These are phyloP conservation scores for Cantharis lateralis DNA, from an alignment of 2,888 invertebrate species.

Conservation along the genomic window DNA sequence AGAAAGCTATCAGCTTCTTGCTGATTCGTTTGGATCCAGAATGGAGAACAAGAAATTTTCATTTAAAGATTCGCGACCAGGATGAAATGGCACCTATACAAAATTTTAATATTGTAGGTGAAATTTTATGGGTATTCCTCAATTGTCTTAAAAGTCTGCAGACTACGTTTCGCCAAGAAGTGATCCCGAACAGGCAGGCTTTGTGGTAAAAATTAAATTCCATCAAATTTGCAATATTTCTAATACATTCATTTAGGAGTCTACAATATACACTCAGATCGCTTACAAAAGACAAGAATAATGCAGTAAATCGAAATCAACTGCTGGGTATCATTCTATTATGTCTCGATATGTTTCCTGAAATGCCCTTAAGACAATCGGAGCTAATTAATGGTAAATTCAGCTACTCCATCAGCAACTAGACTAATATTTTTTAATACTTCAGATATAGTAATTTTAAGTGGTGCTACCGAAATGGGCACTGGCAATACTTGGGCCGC, in stretches of 20 bases:
- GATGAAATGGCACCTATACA: conserved; percentile 18
- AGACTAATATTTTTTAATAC: not conserved
- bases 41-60: conserved; percentile 38
- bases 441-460: conserved; percentile 43
- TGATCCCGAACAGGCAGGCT: conserved; percentile 12
- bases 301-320: conserved; percentile 40
- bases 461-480: conserved; percentile 41
- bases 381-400: conserved; percentile 44
- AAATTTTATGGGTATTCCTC: conserved; percentile 35
- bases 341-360: conserved; percentile 42
- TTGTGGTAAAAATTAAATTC: conserved; percentile 16
- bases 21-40: conserved; percentile 49
- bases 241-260: conserved; percentile 34
- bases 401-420: not conserved
- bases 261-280: conserved; percentile 39
- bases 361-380: conserved; percentile 31
- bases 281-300: conserved; percentile 28
- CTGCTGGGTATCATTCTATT: conserved; percentile 40
- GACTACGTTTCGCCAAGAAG: not conserved
- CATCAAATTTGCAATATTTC: not conserved
- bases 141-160: conserved; percentile 11
- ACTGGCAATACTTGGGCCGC: conserved; percentile 43
- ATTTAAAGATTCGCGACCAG: conserved; percentile 29
- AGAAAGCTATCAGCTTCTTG: conserved; percentile 48
- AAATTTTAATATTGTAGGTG: conserved; percentile 29